Percentiles rank a stretch among this genome's conserved stretches.
phyloP scores from a whole-genome alignment of 1,140 invertebrate genomes.

The Zaprionus davidi region DNA sequence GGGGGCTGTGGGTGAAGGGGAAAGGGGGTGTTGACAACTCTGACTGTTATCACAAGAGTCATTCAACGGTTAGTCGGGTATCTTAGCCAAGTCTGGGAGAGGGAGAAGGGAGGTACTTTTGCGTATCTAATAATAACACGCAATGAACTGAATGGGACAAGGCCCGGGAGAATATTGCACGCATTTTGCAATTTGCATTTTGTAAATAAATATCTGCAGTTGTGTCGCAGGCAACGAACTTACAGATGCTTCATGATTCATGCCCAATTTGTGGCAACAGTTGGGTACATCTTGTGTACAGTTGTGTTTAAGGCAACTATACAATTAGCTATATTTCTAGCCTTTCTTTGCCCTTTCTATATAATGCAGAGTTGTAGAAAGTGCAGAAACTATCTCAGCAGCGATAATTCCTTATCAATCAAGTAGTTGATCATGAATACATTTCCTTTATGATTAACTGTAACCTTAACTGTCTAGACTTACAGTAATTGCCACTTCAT shows the following conservation, averaged over 20 bases:
- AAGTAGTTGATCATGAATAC: not conserved
- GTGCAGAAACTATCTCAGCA: not conserved
- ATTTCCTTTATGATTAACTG: not conserved
- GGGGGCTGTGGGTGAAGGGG: not conserved
- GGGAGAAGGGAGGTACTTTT: conserved; percentile 39
- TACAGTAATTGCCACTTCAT: not conserved
- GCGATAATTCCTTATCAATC: not conserved
- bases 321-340: not conserved
- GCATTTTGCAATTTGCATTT: conserved; percentile 33
- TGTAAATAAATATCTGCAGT: conserved; percentile 10
- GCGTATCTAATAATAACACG: conserved; percentile 66
- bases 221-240: conserved; percentile 6
- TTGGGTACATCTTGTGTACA: conserved; percentile 3
- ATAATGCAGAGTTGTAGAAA: not conserved
- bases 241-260: conserved; percentile 6
- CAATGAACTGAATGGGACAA: conserved; percentile 15
- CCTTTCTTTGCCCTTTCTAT: not conserved
- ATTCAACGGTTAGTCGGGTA: not conserved
- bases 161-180: not conserved
- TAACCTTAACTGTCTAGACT: not conserved
- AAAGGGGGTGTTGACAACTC: not conserved
- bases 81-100: conserved; percentile 15
- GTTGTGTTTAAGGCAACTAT: not conserved
- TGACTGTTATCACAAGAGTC: conserved; percentile 20
- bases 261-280: conserved; percentile 24